These are phyloP conservation scores for Temnothorax longispinosus DNA, from an alignment of 1,140 invertebrate genomes.

Conservation along the genomic window DNA sequence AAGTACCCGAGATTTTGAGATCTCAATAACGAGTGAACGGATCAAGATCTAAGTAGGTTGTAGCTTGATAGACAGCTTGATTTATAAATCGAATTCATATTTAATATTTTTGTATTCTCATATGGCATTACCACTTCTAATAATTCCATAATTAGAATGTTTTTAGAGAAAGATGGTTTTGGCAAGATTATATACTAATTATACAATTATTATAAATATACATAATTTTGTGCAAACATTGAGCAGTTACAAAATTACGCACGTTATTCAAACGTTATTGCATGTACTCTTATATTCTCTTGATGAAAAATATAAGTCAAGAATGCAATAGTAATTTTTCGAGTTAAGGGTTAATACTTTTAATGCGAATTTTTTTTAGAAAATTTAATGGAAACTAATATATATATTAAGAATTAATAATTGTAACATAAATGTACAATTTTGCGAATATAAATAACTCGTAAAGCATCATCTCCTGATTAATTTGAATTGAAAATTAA, in stretches of 20 bases:
- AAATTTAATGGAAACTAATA: not conserved
- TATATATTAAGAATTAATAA: not conserved
- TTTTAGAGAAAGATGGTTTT: not conserved
- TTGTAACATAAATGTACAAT: conserved; percentile 16
- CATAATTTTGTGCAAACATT: not conserved
- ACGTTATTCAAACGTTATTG: not conserved
- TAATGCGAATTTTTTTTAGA: not conserved
- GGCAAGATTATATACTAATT: not conserved
- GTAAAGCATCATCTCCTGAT: not conserved
- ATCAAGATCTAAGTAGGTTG: too few species aligned
- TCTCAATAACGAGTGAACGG: too few species aligned
- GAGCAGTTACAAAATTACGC: not conserved
- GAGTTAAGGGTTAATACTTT: conserved; percentile 27
- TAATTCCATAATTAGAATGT: not conserved
- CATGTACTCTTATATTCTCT: not conserved
- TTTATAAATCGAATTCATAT: not conserved
- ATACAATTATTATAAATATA: not conserved
- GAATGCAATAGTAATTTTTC: not conserved
- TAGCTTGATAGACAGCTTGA: too few species aligned
- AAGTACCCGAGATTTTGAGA: too few species aligned
- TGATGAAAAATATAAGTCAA: conserved; percentile 4
- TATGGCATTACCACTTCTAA: not conserved
- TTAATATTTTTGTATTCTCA: not conserved
- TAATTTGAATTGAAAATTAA: not conserved
- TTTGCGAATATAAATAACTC: not conserved